These are phyloP conservation scores for Ariopsis seemanni DNA, from an alignment of 2,113 vertebrate species.

Conservation along the genomic window DNA sequence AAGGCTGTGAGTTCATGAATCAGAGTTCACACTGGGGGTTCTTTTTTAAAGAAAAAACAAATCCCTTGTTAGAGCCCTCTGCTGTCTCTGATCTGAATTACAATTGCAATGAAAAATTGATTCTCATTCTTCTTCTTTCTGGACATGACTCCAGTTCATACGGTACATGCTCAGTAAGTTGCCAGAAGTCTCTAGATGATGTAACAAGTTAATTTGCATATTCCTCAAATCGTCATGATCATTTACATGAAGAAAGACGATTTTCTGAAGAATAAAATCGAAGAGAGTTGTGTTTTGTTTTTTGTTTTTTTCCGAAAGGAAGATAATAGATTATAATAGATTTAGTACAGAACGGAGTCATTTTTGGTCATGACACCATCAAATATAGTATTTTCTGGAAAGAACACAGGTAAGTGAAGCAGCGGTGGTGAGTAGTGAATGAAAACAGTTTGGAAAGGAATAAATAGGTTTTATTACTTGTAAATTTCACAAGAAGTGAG, in stretches of 20 bases:
- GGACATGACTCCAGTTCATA: not conserved
- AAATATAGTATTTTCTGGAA: not conserved
- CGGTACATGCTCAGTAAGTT: not conserved
- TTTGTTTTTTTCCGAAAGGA: no score
- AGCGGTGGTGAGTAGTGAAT: not conserved
- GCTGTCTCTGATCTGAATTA: not conserved
- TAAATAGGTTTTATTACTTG: not conserved
- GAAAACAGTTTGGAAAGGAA: not conserved
- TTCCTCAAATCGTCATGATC: not conserved
- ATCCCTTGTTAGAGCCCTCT: conserved; percentile 16
- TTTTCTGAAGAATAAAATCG: not conserved
- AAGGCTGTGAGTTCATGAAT: not conserved
- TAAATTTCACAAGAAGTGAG: not conserved
- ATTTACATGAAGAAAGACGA: not conserved
- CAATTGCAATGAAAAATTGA: not conserved
- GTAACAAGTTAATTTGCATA: not conserved
- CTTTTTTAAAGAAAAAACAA: not conserved
- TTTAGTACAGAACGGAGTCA: no score
- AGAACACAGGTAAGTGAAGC: not conserved
- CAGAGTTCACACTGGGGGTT: not conserved
- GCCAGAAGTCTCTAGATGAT: not conserved
- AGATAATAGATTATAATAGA: no score
- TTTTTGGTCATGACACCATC: not conserved
- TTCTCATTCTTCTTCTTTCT: not conserved
- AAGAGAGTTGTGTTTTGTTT: not conserved